Conservation (phyloP, 2,888 invertebrate species). For the Melanophora roralis region DNA sequence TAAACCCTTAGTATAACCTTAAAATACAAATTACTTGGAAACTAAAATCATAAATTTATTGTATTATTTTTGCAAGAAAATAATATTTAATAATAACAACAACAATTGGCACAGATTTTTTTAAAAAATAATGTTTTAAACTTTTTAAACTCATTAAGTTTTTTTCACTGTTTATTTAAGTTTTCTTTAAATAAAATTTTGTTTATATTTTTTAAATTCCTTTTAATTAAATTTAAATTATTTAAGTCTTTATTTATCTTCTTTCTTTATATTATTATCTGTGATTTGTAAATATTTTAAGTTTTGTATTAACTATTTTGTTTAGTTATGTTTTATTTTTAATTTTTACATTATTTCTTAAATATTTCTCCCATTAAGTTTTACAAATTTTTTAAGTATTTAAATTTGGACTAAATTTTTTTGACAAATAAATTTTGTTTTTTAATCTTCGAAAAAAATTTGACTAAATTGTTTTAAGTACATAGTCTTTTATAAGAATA, state of each 20-base stretch:
- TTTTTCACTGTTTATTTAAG: constrained; percentile 5
- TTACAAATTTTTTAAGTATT: constrained; percentile 51
- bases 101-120: constrained; percentile 12
- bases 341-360: constrained; percentile 23
- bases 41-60: neutral
- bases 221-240: constrained; percentile 28
- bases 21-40: neutral
- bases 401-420: constrained; percentile 40
- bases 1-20: too few species aligned
- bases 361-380: constrained; percentile 50
- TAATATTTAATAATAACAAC: neutral
- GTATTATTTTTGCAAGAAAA: neutral
- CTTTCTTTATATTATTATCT: constrained; percentile 45
- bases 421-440: constrained; percentile 23
- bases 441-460: neutral
- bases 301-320: constrained; percentile 31
- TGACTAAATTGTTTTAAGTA: constrained; percentile 48
- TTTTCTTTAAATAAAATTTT: neutral
- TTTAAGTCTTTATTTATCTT: neutral
- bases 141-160: constrained; percentile 11
- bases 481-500: constrained; percentile 23
- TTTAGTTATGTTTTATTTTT: constrained; percentile 49
- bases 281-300: constrained; percentile 57
- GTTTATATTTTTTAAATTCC: neutral
- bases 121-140: constrained; percentile 25